Percentiles rank a stretch among this genome's conserved stretches.
Evolutionary conservation across 2,113 vertebrate species (phyloP).

Genomic region (Toxostoma redivivum): DNA sequence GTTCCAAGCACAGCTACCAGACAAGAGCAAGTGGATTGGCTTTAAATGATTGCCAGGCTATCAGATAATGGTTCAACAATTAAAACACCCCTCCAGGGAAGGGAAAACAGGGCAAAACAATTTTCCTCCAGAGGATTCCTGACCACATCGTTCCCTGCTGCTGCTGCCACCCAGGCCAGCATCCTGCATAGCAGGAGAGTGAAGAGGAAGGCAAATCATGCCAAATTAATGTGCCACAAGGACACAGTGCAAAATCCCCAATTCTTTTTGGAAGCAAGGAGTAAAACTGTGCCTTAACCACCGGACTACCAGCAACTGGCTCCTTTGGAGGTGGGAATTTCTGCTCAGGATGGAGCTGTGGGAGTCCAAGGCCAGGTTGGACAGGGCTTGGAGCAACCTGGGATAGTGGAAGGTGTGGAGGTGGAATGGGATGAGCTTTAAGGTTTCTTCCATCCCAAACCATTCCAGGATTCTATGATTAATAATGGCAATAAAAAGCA

Average conservation of each 20-base stretch:
- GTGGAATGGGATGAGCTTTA: not conserved
- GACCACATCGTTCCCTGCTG: fast-evolving
- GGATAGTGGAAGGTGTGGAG: not conserved
- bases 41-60: not conserved
- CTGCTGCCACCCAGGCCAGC: not conserved
- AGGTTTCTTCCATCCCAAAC: not conserved
- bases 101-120: not conserved
- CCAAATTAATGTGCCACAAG: fast-evolving
- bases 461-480: not conserved
- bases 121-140: not conserved
- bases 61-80: not conserved
- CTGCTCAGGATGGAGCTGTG: fast-evolving
- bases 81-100: not conserved
- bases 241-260: not conserved
- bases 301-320: not conserved
- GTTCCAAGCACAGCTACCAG: not conserved
- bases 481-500: not conserved
- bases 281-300: not conserved
- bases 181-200: not conserved
- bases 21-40: not conserved
- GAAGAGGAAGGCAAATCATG: not conserved
- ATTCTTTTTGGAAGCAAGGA: not conserved
- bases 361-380: not conserved
- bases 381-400: not conserved
- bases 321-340: not conserved